phyloP scores from a whole-genome alignment of 23 tunicate species.

The Ciona savignyi region DNA sequence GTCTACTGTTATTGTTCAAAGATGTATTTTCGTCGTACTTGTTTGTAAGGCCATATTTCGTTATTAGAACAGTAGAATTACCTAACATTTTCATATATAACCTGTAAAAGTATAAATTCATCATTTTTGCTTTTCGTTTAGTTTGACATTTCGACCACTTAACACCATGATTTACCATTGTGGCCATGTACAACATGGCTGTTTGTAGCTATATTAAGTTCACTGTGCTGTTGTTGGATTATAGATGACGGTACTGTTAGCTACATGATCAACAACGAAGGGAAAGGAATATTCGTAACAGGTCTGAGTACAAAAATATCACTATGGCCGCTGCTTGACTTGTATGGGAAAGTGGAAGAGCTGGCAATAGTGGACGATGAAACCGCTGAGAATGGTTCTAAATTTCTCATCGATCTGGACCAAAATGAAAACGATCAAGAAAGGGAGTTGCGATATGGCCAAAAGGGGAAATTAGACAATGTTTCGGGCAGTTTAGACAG shows the following conservation, averaged over 20 bases:
- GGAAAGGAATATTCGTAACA: constrained; percentile 54
- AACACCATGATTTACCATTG: too few relatives aligned
- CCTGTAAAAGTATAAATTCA: too few relatives aligned
- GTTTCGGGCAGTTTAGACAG: constrained; percentile 3
- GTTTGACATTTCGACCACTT: too few relatives aligned
- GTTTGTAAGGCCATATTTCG: too few relatives aligned
- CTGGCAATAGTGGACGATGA: constrained; percentile 58
- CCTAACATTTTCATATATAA: too few relatives aligned
- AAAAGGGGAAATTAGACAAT: background rate
- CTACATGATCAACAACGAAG: constrained; percentile 83
- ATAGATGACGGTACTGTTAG: constrained; percentile 73
- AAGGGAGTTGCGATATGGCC: background rate
- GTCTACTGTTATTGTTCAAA: too few relatives aligned
- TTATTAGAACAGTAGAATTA: too few relatives aligned
- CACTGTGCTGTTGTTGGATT: too few relatives aligned
- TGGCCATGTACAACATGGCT: too few relatives aligned
- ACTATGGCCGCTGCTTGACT: constrained; percentile 56
- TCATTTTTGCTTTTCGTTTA: too few relatives aligned
- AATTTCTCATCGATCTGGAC: constrained; percentile 2
- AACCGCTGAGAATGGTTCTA: constrained; percentile 36
- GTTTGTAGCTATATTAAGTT: too few relatives aligned
- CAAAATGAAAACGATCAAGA: constrained; percentile 9
- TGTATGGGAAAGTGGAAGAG: constrained; percentile 67
- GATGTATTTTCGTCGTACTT: too few relatives aligned
- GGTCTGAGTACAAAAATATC: constrained; percentile 37